phyloP scores from a whole-genome alignment of 2,113 vertebrate genomes.

The Mesitornis unicolor region DNA sequence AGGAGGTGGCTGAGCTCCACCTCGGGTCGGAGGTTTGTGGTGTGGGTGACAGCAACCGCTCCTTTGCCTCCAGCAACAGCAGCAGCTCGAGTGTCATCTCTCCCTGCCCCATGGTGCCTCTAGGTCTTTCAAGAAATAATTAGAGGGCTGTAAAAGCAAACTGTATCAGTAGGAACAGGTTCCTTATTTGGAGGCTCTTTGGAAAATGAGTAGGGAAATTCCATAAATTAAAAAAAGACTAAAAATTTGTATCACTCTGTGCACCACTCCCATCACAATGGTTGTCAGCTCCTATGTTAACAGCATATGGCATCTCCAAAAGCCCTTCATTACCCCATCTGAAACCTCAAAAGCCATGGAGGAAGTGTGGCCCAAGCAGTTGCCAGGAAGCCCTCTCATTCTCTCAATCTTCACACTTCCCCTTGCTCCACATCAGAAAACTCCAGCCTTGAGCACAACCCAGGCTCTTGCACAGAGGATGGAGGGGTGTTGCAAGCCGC shows the following conservation, averaged over 20 bases:
- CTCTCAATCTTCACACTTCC: not conserved
- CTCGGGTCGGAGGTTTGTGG: accelerated
- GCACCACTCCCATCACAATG: not conserved
- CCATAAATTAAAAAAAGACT: not conserved
- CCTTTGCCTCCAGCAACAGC: not conserved
- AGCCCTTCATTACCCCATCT: not conserved
- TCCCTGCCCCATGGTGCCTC: accelerated
- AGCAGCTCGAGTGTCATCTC: not conserved
- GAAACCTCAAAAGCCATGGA: not conserved
- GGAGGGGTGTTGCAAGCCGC: not conserved
- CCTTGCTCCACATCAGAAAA: not conserved
- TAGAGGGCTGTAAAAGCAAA: not conserved
- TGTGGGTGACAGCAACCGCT: not conserved
- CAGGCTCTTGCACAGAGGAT: accelerated
- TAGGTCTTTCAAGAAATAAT: not conserved
- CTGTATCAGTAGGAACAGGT: accelerated
- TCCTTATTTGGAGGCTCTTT: not conserved
- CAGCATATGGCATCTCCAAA: not conserved
- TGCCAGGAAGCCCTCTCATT: not conserved
- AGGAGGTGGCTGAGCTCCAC: not conserved
- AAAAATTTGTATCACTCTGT: not conserved
- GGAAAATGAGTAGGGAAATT: not conserved
- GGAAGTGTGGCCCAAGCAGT: not conserved
- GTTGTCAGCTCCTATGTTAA: not conserved
- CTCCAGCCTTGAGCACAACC: not conserved